Conservation (phyloP, 1,140 invertebrate genomes). For the Philopotamus ludificatus region DNA sequence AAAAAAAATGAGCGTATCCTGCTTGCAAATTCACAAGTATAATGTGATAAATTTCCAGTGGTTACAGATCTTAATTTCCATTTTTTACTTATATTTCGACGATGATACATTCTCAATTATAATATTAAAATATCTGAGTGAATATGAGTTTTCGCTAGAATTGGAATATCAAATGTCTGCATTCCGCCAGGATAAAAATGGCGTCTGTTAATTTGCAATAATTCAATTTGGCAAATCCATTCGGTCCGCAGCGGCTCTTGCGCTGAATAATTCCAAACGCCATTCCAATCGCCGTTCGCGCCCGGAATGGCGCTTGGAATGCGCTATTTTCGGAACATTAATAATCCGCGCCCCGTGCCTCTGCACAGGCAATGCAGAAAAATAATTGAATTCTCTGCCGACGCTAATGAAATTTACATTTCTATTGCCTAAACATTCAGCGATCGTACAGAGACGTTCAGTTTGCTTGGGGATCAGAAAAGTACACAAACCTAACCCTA, state of each 20-base stretch:
- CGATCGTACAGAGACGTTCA: constrained; percentile 29
- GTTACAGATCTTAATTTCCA: too few relatives aligned
- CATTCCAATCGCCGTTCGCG: constrained; percentile 11
- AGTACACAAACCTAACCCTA: too few relatives aligned
- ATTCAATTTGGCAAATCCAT: constrained; percentile 12
- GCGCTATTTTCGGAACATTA: not conserved
- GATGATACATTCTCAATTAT: too few relatives aligned
- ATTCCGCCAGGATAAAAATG: not conserved
- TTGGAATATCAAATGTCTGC: too few relatives aligned
- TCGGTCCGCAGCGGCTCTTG: not conserved
- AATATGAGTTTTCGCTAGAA: too few relatives aligned
- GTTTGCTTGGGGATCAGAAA: too few relatives aligned
- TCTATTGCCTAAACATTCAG: constrained; percentile 23
- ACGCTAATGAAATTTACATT: constrained; percentile 40
- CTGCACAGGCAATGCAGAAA: constrained; percentile 34
- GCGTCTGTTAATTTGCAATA: constrained; percentile 13
- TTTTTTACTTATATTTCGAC: too few relatives aligned
- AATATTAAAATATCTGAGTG: too few relatives aligned
- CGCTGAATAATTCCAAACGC: constrained; percentile 10
- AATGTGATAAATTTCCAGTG: too few relatives aligned
- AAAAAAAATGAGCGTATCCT: too few relatives aligned
- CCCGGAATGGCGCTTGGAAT: constrained; percentile 1
- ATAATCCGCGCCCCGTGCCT: constrained; percentile 13
- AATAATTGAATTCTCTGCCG: constrained; percentile 38
- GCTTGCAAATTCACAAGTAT: too few relatives aligned